Evolutionary conservation across 1,140 invertebrate species (phyloP), one percentile per base, ranked within the genome.

Genomic region (Aphelinus certus): DNA sequence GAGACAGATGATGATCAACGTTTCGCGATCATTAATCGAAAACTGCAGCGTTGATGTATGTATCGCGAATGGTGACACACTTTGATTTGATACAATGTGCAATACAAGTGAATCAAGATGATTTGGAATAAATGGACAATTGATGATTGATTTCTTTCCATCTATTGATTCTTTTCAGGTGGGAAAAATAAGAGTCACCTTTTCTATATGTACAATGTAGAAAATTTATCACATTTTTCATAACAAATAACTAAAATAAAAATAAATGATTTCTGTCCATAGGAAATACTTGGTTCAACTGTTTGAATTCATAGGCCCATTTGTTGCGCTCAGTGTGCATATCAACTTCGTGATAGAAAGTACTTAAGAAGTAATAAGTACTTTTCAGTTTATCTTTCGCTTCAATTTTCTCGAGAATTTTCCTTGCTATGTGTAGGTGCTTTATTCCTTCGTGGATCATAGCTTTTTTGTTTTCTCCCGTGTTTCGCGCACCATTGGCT

Each of bases 331-430:
- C 90, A 43, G 83, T 86, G 43, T 89, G 88, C 76, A 91, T 89
- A 47, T 91, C 90, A 3, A 94, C 87, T 73, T 92, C 90, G 79
- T 95, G 89, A 75, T 91, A 94, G 1, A 94, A 84, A 76, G 83
- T 70, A 79, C 80, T 86, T 87, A 93, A 90, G 78, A 93, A 89
- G 82, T 92, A 92, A 68, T 92, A 85, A 0, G 93, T 91, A 83
- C 93, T 92, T 81, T 95, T 92, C 0, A 95, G 88, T 78, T 92
- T 90, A 3, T 91, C 89, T 79, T 91, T 91, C 1, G 94, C 94
- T 77, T 95, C 93, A 1, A 95, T 88, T 85, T 92, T 92, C 43
- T 90, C 88, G 76, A 95, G 96, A 72, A 91, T 88, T 7, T 87
- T 86, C 66, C 93, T 92, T 0, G 93, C 92, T 62, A 90, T 90